Base-by-base conservation (phyloP, 1,140 invertebrate species). In the Drepana arcuata region DNA sequence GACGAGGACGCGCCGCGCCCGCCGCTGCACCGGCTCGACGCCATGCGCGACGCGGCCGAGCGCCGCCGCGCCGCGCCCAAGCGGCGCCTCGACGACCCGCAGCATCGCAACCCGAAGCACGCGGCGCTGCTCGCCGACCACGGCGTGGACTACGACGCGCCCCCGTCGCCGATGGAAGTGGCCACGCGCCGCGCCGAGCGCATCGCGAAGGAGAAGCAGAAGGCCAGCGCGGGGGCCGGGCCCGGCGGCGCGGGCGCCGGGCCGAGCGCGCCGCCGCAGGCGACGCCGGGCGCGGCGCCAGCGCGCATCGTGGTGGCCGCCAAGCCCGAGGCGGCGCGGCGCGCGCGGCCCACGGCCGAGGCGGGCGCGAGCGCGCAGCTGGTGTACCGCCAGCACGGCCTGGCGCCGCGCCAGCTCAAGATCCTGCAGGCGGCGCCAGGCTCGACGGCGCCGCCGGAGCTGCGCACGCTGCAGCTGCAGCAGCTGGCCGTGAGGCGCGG, bases 111-210 rank as follows among this genome's bases (percentile, higher is more conserved):
- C 84, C 89, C 91, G 2, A 96, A 96, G 60, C 94, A 96, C 64
- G 88, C 92, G 2, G 89, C 90, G 14, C 88, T 96, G 21, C 73
- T 97, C 42, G 86, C 88, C 15, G 95, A 97, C 29, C 91, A 88
- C 67, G 92, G 92, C 3, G 93, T 99, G 29, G 89, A 90, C 58
- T 94, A 96, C 58, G 96, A 98, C 49, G 87, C 86, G 44, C 95
- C 95, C 0, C 78, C 95, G 11, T 87, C 88, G 37, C 95, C 95
- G 0, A 88, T 92, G 50, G 91, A 95, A 50, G 92, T 98, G 16
- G 95, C 95, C 1, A 86, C 89, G 4, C 90, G 90, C 32, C 86
- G 95, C 51, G 93, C 93, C 1, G 95, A 97, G 56, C 85, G 94
- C 40, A 90, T 96, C 36, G 89, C 89, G 0, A 88, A 91, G 52